Evolutionary conservation across 2,113 vertebrate species (phyloP), one percentile per base, ranked within the genome.

Genomic region (Ptychochromis oligacanthus): DNA sequence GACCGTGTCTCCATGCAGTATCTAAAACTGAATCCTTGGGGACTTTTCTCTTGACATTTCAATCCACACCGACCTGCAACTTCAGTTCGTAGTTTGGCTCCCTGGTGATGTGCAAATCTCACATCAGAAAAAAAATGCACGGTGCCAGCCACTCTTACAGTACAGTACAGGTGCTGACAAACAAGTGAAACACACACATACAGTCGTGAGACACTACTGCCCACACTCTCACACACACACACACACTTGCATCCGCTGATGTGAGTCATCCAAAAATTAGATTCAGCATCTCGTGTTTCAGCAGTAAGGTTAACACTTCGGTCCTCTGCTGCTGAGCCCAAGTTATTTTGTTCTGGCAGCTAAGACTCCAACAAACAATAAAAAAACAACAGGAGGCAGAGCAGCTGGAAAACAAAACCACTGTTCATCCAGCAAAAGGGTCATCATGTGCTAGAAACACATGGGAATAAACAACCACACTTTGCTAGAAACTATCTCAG

Each of bases 231-330:
- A 36, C 72, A 74, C 75, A 26, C 75, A 22, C 83, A 34, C 38
- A 62, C 77, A 62, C 77, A 52, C 79, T 5, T 2, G 2, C 59
- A 38, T 26, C n/a, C n/a, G 4, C 60, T 61, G 3, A 24, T 70
- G 74, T 87, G 89, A 91, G 76, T 91, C 91, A 89, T 86, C 36
- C 79, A 76, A 20, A 86, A 38, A 65, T 83, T 49, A 72, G 61
- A 80, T 61, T 79, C 38, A 56, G 83, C 87, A 34, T 56, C 62
- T 75, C 58, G 52, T 7, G 17, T 61, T 78, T 36, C 54, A 52
- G 77, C 77, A 2, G 26, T 4, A 22, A 49, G 75, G 72, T 81
- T 31, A 22, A 13, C 22, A 15, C 86, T 70, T 28, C 1, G 34
- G 26, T 74, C 40, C 36, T 87, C 40, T 40, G 7, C 18, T 43